phyloP scores from a whole-genome alignment of 2,797 vertebrate genomes.

The Anguilla obscura region DNA sequence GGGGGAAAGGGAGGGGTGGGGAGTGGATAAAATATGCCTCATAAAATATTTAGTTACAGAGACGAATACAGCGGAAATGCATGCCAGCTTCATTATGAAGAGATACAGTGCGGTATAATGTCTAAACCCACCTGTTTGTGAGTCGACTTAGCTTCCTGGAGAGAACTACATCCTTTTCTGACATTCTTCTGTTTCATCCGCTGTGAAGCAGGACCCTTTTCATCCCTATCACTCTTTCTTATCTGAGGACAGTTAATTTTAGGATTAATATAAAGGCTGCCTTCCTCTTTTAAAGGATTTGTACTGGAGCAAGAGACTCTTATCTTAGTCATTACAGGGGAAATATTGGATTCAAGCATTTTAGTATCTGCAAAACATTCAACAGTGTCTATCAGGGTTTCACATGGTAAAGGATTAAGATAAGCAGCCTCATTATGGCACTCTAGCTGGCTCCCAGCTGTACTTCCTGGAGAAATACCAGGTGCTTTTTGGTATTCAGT shows the following conservation, averaged over 20 bases:
- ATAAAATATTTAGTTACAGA: slow-evolving; percentile 57
- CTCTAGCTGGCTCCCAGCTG: slow-evolving; percentile 63
- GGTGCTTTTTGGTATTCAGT: slow-evolving; percentile 58
- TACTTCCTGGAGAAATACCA: slow-evolving; percentile 64
- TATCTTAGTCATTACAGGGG: slow-evolving; percentile 81
- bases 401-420: slow-evolving; percentile 78
- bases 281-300: slow-evolving; percentile 81
- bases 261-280: slow-evolving; percentile 74
- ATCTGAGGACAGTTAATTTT: slow-evolving; percentile 78
- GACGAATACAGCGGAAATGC: slow-evolving; percentile 48
- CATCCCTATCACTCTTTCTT: slow-evolving; percentile 71
- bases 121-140: slow-evolving; percentile 74
- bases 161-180: slow-evolving; percentile 73
- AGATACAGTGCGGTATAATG: slow-evolving; percentile 48
- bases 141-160: slow-evolving; percentile 70
- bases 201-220: slow-evolving; percentile 57
- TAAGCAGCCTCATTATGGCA: slow-evolving; percentile 73
- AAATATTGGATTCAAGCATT: slow-evolving; percentile 79
- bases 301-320: slow-evolving; percentile 77
- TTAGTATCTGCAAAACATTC: slow-evolving; percentile 76
- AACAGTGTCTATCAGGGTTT: slow-evolving; percentile 74
- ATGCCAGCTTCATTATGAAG: slow-evolving; percentile 58
- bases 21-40: slow-evolving; percentile 42
- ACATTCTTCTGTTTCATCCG: slow-evolving; percentile 73
- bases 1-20: slow-evolving; percentile 44